These are phyloP conservation scores for Butorides virescens DNA, from an alignment of 2,113 vertebrate species.

Conservation along the genomic window DNA sequence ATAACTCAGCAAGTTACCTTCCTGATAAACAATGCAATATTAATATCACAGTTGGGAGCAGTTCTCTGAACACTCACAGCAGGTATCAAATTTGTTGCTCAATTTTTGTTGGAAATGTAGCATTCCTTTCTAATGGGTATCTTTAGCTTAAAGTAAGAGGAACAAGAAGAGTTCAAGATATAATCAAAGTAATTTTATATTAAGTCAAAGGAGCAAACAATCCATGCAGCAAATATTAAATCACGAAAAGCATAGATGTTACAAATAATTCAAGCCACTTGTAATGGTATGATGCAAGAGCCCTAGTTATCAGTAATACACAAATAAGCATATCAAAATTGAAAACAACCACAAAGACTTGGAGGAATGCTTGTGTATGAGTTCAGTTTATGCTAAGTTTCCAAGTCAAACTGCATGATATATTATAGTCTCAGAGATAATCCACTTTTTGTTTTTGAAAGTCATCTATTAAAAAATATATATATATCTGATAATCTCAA, in stretches of 20 bases:
- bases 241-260: neutral
- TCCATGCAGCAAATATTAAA: neutral
- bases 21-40: constrained; percentile 77
- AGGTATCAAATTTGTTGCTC: constrained; percentile 59
- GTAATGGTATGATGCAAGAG: neutral
- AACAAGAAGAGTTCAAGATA: neutral
- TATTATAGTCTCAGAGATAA: neutral
- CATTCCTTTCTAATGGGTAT: constrained; percentile 40
- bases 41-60: constrained; percentile 70
- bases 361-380: neutral
- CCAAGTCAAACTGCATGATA: neutral
- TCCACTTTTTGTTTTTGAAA: neutral
- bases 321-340: neutral
- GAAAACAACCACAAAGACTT: neutral
- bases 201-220: constrained; percentile 12
- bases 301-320: neutral
- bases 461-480: neutral
- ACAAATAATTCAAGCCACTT: neutral
- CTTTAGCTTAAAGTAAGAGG: constrained; percentile 39
- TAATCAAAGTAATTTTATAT: constrained; percentile 48
- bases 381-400: neutral
- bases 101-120: constrained; percentile 54
- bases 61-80: constrained; percentile 65
- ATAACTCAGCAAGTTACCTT: constrained; percentile 65
- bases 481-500: neutral